Conservation (phyloP, 2,888 invertebrate species). For the Melipona bicolor region DNA sequence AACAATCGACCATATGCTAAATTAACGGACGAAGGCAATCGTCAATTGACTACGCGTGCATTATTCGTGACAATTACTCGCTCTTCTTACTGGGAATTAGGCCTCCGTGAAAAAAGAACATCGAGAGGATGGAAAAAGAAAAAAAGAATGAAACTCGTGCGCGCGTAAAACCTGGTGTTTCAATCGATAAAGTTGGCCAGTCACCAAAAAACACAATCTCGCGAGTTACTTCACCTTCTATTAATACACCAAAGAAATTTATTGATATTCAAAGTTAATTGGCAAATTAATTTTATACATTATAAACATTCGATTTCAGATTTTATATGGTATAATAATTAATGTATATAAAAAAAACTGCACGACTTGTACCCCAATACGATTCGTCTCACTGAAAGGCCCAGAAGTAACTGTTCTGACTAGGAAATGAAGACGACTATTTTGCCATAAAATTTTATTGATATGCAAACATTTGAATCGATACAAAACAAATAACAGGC, state of each 20-base stretch:
- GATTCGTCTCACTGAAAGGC: no score
- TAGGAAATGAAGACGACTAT: no score
- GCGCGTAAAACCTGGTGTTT: neutral
- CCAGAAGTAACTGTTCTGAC: no score
- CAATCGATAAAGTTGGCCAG: neutral
- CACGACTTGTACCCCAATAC: no score
- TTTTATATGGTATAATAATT: neutral
- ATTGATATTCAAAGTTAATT: neutral
- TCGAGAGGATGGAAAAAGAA: neutral
- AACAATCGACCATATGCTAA: neutral
- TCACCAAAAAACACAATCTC: neutral
- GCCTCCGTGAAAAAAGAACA: constrained; percentile 20
- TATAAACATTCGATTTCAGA: neutral
- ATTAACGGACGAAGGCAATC: neutral
- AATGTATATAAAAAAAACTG: no score
- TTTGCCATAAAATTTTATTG: no score
- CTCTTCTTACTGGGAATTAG: constrained; percentile 16
- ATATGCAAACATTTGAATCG: no score
- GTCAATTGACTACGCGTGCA: neutral
- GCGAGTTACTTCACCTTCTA: neutral
- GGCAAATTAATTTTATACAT: neutral
- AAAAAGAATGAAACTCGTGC: neutral
- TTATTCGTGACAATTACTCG: constrained; percentile 42
- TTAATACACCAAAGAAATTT: neutral
- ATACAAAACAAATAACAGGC: no score